Conservation (phyloP, 2,888 invertebrate species). For the Dicranocentrus wangi region DNA sequence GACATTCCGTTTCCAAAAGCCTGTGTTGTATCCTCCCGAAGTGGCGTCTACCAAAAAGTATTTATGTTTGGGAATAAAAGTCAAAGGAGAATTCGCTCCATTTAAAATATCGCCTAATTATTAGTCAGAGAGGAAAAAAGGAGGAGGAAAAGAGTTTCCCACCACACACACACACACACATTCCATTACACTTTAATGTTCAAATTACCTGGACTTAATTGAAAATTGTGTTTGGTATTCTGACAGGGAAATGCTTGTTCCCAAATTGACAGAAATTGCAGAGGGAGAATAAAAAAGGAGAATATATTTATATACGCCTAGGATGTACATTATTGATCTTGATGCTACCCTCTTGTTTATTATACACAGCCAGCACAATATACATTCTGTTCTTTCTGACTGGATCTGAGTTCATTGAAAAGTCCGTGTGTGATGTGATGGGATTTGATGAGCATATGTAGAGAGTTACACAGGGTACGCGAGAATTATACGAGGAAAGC, state of each 20-base stretch:
- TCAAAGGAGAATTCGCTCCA: not conserved
- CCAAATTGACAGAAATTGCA: too few species aligned
- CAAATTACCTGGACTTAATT: not conserved
- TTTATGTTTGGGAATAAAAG: not conserved
- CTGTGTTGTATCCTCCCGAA: not conserved
- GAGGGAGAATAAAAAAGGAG: too few species aligned
- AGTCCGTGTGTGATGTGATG: too few species aligned
- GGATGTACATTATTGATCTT: too few species aligned
- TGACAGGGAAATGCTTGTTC: too few species aligned
- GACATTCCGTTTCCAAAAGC: not conserved
- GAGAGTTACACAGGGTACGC: too few species aligned
- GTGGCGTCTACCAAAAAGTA: not conserved
- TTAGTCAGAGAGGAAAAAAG: not conserved
- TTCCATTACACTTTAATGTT: slow-evolving; percentile 2
- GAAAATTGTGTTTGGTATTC: slow-evolving; percentile 4
- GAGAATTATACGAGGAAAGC: too few species aligned
- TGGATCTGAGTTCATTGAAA: not conserved
- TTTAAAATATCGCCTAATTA: not conserved
- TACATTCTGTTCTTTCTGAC: not conserved
- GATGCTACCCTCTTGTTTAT: too few species aligned
- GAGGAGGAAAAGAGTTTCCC: not conserved
- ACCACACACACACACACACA: not conserved
- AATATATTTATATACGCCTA: too few species aligned
- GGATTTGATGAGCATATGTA: too few species aligned
- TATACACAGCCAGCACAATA: too few species aligned